Evolutionary conservation across 92 coral and sea anemone species (phyloP).

Genomic region (Scolanthus callimorphus): DNA sequence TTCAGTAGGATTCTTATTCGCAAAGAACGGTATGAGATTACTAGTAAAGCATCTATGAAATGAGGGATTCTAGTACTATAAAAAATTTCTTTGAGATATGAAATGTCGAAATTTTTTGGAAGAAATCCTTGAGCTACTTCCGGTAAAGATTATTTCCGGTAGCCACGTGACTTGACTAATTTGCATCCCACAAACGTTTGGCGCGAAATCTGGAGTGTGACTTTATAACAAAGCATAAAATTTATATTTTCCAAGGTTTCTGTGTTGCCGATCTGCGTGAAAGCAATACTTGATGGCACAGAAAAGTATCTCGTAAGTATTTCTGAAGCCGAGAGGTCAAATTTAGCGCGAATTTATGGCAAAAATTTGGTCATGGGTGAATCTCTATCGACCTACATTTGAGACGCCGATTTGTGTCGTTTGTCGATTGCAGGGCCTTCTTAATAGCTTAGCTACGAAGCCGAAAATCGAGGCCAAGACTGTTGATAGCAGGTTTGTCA

Average conservation of each 20-base stretch:
- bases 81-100: too few relatives aligned
- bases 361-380: too few relatives aligned
- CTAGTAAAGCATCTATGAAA: too few relatives aligned
- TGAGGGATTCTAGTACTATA: too few relatives aligned
- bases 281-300: slow-evolving; percentile 52
- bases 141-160: slow-evolving; percentile 11
- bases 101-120: too few relatives aligned
- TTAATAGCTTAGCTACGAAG: not conserved
- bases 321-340: too few relatives aligned
- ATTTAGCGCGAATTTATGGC: not conserved
- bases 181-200: slow-evolving; percentile 22
- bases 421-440: slow-evolving; percentile 1
- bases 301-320: slow-evolving; percentile 81
- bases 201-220: slow-evolving; percentile 20
- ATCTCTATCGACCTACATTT: not conserved
- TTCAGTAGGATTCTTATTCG: too few relatives aligned
- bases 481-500: not conserved
- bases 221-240: not conserved
- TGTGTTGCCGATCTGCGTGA: not conserved
- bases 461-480: not conserved
- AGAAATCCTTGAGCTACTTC: too few relatives aligned
- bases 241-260: not conserved
- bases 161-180: slow-evolving; percentile 25
- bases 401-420: too few relatives aligned
- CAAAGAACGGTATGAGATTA: too few relatives aligned